Evolutionary conservation across 2,888 invertebrate genomes (phyloP).

Genomic region (Tuberolachnus salignus): DNA sequence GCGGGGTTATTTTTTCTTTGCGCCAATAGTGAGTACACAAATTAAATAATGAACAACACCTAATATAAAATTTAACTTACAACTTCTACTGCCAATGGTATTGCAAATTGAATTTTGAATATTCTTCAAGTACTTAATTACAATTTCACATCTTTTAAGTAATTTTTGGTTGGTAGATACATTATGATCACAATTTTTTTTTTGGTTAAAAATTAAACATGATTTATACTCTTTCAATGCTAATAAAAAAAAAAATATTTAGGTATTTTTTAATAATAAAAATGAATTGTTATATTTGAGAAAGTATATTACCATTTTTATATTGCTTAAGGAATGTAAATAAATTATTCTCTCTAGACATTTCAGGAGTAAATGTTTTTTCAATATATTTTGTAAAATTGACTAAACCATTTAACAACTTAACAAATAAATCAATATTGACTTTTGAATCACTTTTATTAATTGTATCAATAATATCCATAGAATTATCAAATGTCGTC

Average conservation of each 20-base stretch:
- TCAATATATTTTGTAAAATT: slow-evolving; percentile 37
- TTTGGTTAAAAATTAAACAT: slow-evolving; percentile 38
- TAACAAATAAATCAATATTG: slow-evolving; percentile 13
- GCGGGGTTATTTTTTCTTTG: too few species aligned
- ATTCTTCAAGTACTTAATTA: slow-evolving; percentile 41
- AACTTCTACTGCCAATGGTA: slow-evolving; percentile 9
- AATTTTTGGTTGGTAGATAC: slow-evolving; percentile 8
- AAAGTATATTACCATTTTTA: slow-evolving; percentile 24
- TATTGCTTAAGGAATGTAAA: neutral
- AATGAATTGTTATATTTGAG: neutral
- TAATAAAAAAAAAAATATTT: slow-evolving; percentile 22
- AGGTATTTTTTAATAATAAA: neutral
- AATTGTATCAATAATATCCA: slow-evolving; percentile 19
- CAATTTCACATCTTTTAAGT: slow-evolving; percentile 40
- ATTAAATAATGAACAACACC: too few species aligned
- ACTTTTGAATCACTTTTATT: slow-evolving; percentile 24
- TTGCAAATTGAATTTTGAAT: slow-evolving; percentile 14
- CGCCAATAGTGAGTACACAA: too few species aligned
- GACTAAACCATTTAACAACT: slow-evolving; percentile 22
- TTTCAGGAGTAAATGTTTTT: slow-evolving; percentile 11
- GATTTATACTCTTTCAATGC: slow-evolving; percentile 39
- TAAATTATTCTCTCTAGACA: slow-evolving; percentile 15
- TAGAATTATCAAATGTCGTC: slow-evolving; percentile 34
- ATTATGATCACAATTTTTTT: neutral
- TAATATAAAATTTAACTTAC: slow-evolving; percentile 35